These are phyloP conservation scores for Vidua chalybeata DNA, from an alignment of 2,113 vertebrate species.

Conservation along the genomic window DNA sequence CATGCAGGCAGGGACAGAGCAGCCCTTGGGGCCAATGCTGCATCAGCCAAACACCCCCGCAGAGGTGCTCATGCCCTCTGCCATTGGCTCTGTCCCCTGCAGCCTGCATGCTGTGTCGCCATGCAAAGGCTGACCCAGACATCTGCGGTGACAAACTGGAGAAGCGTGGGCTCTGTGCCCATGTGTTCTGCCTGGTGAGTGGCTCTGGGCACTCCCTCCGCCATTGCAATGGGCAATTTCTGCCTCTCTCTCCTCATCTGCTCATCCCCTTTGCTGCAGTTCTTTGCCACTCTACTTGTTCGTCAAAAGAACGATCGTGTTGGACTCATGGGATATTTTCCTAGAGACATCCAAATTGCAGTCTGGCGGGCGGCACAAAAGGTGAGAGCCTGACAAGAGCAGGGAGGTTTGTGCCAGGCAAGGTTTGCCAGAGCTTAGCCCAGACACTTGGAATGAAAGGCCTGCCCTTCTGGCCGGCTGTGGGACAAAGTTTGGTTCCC, in stretches of 20 bases:
- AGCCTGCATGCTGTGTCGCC: too few relatives aligned
- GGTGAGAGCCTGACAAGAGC: background rate
- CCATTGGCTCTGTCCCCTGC: too few relatives aligned
- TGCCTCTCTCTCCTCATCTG: background rate
- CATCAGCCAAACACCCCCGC: too few relatives aligned
- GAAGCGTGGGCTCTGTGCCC: too few relatives aligned
- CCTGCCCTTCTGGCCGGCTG: too few relatives aligned
- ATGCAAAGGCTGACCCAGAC: too few relatives aligned
- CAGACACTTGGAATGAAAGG: background rate
- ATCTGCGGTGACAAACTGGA: too few relatives aligned
- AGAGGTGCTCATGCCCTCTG: too few relatives aligned
- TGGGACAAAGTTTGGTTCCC: background rate
- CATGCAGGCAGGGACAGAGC: too few relatives aligned
- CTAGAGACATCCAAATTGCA: background rate
- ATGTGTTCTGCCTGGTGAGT: too few relatives aligned
- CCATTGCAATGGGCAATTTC: background rate
- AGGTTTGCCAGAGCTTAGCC: background rate
- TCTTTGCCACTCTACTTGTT: background rate
- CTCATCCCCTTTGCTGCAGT: background rate
- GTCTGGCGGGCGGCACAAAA: background rate
- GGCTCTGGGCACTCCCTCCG: too few relatives aligned
- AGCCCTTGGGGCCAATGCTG: too few relatives aligned
- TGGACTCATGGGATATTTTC: background rate
- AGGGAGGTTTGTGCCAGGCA: background rate
- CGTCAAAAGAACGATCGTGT: accelerated